Percentiles rank a stretch among this genome's conserved stretches.
Evolutionary conservation across 2,797 vertebrate genomes (phyloP).

Genomic region (Galagoides demidoff): DNA sequence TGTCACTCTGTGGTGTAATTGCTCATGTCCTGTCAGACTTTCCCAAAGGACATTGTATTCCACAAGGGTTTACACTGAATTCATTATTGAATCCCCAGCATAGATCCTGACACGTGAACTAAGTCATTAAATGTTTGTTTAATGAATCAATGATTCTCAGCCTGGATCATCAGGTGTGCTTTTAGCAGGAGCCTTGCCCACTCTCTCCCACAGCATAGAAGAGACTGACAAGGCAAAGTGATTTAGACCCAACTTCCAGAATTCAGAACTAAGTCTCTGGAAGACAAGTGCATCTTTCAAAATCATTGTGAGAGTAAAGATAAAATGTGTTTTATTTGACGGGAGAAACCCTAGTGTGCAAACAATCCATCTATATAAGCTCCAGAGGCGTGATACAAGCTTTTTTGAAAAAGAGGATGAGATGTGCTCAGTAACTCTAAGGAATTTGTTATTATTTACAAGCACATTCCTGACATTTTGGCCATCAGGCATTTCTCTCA

Average conservation of each 20-base stretch:
- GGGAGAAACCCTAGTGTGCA: not conserved
- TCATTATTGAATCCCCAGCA: not conserved
- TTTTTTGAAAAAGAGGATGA: conserved; percentile 31
- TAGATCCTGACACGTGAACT: not conserved
- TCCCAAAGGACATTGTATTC: not conserved
- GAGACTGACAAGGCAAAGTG: not conserved
- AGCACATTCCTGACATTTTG: conserved; percentile 62
- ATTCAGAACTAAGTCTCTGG: not conserved
- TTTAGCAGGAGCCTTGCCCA: not conserved
- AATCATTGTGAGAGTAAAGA: not conserved
- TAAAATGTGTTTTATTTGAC: not conserved
- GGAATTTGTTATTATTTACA: conserved; percentile 67
- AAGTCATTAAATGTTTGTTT: not conserved
- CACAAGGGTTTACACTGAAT: not conserved
- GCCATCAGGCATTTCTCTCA: conserved; percentile 60
- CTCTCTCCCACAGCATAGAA: not conserved
- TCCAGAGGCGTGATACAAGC: not conserved
- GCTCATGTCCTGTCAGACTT: not conserved
- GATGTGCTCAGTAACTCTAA: conserved; percentile 1
- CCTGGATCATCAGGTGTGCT: not conserved
- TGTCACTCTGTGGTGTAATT: not conserved
- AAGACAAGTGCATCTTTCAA: not conserved
- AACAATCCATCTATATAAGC: not conserved
- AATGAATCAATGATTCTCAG: not conserved
- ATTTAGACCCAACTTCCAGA: not conserved